Evolutionary conservation across 2,797 vertebrate genomes (phyloP).

Genomic region (Gymnoscopelus braueri): DNA sequence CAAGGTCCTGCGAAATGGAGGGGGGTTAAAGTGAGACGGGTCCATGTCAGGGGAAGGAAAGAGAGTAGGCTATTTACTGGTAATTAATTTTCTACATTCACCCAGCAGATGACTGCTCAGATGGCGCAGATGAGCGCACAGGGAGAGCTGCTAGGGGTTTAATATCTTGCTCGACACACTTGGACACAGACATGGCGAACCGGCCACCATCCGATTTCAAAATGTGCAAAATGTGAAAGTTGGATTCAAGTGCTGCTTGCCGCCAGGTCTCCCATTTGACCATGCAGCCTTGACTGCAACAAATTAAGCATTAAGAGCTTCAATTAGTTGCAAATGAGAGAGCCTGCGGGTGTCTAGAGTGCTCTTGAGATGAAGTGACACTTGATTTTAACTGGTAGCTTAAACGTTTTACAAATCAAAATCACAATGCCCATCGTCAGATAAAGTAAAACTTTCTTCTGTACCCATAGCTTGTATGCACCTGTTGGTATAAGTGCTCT

Average conservation of each 20-base stretch:
- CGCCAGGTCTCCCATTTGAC: slow-evolving; percentile 28
- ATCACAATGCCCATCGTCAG: not conserved
- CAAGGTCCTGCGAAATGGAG: slow-evolving; percentile 86
- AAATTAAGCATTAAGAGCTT: slow-evolving; percentile 71
- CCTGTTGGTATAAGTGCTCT: slow-evolving; percentile 1
- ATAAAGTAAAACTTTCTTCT: slow-evolving; percentile 11
- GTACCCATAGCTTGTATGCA: not conserved
- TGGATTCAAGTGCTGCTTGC: slow-evolving; percentile 14
- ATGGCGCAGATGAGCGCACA: not conserved
- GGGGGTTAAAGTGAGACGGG: slow-evolving; percentile 7
- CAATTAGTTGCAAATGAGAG: slow-evolving; percentile 70
- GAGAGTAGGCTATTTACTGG: no score
- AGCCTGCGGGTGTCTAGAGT: slow-evolving; percentile 27
- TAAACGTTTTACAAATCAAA: slow-evolving; percentile 16
- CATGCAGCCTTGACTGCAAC: slow-evolving; percentile 54
- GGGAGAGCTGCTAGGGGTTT: not conserved
- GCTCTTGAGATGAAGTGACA: slow-evolving; percentile 59
- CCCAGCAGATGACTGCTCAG: no score
- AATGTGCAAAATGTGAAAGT: slow-evolving; percentile 24
- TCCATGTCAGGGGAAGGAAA: slow-evolving; percentile 7
- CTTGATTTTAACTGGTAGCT: slow-evolving; percentile 44
- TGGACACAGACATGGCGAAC: no score
- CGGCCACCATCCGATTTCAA: no score
- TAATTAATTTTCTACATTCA: no score
- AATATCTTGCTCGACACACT: not conserved